Evolutionary conservation across 2,888 invertebrate species (phyloP).

Genomic region (Allophyes oxyacanthae): DNA sequence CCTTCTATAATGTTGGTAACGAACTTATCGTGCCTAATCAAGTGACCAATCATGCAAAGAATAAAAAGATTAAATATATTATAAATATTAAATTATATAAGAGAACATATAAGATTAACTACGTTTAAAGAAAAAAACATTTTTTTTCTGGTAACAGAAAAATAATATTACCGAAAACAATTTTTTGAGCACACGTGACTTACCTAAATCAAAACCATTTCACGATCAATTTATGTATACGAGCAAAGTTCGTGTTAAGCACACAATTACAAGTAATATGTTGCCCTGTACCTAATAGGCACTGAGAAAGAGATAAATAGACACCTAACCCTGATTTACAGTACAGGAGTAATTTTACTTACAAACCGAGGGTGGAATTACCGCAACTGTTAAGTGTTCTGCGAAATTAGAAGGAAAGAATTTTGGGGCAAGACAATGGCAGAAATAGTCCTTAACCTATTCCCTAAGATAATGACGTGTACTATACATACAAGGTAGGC

Average conservation of each 20-base stretch:
- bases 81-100: too few species aligned
- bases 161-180: too few species aligned
- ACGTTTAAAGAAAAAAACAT: too few species aligned
- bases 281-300: slow-evolving; percentile 37
- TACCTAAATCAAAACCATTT: slow-evolving; percentile 38
- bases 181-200: slow-evolving; percentile 9
- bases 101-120: too few species aligned
- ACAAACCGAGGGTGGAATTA: slow-evolving; percentile 32
- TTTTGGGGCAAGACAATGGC: slow-evolving; percentile 3
- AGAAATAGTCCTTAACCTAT: neutral
- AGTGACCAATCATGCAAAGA: too few species aligned
- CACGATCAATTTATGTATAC: slow-evolving; percentile 47
- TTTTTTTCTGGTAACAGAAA: too few species aligned
- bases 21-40: too few species aligned
- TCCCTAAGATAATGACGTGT: too few species aligned
- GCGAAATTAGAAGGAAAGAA: slow-evolving; percentile 20
- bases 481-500: too few species aligned
- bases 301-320: slow-evolving; percentile 50
- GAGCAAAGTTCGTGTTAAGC: slow-evolving; percentile 44
- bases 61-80: too few species aligned
- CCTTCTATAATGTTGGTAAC: too few species aligned
- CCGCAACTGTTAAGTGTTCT: slow-evolving; percentile 33
- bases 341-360: slow-evolving; percentile 36
- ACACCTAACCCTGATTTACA: slow-evolving; percentile 49
- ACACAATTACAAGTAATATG: slow-evolving; percentile 45